A percentile compares a stretch with the other conserved stretches of the same genome.
Conservation (phyloP, 2,888 invertebrate genomes). For the Xylota segnis region DNA sequence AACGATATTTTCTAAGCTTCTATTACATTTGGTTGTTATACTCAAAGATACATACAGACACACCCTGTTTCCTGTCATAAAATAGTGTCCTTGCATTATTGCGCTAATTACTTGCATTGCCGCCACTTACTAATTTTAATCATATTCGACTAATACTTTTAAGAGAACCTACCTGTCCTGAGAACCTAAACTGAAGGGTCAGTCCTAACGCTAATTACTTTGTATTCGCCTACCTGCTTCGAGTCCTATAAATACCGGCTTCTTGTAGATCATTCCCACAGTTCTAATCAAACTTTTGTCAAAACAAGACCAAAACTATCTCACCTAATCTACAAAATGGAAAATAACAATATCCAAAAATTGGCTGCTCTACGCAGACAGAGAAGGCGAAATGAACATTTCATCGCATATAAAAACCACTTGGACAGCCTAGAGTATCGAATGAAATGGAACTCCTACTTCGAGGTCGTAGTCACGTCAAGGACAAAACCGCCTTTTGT, state of each 20-base stretch:
- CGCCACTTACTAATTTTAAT: too few species aligned
- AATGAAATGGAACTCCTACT: not conserved
- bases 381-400: not conserved
- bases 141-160: too few species aligned
- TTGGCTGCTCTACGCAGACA: too few species aligned
- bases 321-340: not conserved
- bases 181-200: too few species aligned
- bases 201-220: not conserved
- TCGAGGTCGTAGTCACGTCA: not conserved
- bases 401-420: not conserved
- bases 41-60: too few species aligned
- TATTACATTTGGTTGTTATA: too few species aligned
- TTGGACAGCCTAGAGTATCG: constrained; percentile 21
- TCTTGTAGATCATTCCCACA: not conserved
- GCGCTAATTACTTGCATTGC: too few species aligned
- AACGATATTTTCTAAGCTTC: too few species aligned
- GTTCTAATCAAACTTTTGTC: not conserved
- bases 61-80: too few species aligned
- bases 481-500: not conserved
- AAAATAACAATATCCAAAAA: not conserved
- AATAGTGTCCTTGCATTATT: too few species aligned
- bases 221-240: not conserved
- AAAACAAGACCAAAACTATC: too few species aligned
- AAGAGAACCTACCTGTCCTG: too few species aligned
- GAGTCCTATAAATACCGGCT: not conserved